Percentiles rank a stretch among this genome's conserved stretches.
These are phyloP conservation scores for Melanotus villosus DNA, from an alignment of 2,888 invertebrate genomes.

Conservation along the genomic window DNA sequence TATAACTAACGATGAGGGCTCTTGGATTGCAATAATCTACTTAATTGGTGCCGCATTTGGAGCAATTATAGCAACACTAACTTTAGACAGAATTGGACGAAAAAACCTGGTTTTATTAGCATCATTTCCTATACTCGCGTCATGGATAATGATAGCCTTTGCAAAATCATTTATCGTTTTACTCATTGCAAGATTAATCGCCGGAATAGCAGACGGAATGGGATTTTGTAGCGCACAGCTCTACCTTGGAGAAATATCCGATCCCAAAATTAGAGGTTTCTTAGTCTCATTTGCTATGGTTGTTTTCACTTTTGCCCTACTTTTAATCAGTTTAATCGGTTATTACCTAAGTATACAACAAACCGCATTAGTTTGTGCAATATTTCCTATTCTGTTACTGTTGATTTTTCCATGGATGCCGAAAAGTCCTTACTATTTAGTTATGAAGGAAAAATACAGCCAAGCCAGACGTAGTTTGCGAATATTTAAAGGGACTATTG, in stretches of 20 bases:
- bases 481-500: conserved; percentile 70
- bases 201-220: conserved; percentile 72
- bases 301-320: conserved; percentile 72
- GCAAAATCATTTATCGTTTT: conserved; percentile 72
- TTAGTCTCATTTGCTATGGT: conserved; percentile 75
- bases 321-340: conserved; percentile 75
- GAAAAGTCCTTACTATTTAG: conserved; percentile 73
- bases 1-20: conserved; percentile 70
- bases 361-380: conserved; percentile 72
- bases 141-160: conserved; percentile 76
- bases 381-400: conserved; percentile 72
- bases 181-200: conserved; percentile 70
- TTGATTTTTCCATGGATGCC: conserved; percentile 75
- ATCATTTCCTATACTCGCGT: conserved; percentile 74
- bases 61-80: conserved; percentile 73
- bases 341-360: conserved; percentile 71
- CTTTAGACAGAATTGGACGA: conserved; percentile 76
- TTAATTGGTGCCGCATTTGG: conserved; percentile 77
- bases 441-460: conserved; percentile 63
- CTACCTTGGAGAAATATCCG: conserved; percentile 75
- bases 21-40: conserved; percentile 77
- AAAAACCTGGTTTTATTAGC: conserved; percentile 75
- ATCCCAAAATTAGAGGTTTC: conserved; percentile 72
- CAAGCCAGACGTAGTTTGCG: conserved; percentile 71
- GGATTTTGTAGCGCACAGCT: conserved; percentile 70